Conservation (phyloP, 23 tunicate genomes). For the Botrylloides violaceus region DNA sequence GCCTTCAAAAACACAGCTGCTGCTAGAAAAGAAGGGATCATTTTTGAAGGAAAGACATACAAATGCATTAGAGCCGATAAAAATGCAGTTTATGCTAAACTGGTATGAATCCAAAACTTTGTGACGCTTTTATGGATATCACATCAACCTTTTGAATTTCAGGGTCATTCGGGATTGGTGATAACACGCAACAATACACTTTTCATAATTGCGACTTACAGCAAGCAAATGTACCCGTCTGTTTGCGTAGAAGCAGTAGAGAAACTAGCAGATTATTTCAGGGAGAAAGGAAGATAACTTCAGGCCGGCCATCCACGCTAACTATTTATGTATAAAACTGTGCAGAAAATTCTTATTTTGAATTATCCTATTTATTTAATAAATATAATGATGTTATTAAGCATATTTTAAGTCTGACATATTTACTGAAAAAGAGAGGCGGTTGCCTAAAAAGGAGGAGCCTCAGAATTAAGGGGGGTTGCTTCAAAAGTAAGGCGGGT, state of each 20-base stretch:
- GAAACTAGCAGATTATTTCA: conserved; percentile 78
- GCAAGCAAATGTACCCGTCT: conserved; percentile 74
- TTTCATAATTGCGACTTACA: conserved; percentile 65
- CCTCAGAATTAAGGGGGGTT: too few relatives aligned
- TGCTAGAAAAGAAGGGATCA: conserved; percentile 67
- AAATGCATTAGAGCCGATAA: conserved; percentile 78
- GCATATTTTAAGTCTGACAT: too few relatives aligned
- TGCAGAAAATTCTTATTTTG: too few relatives aligned
- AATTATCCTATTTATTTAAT: too few relatives aligned
- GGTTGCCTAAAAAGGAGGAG: too few relatives aligned
- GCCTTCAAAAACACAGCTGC: conserved; percentile 59
- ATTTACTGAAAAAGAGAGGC: too few relatives aligned
- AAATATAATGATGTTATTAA: too few relatives aligned
- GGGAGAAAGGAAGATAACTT: conserved; percentile 80
- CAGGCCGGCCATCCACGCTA: too few relatives aligned
- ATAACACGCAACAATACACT: conserved; percentile 43
- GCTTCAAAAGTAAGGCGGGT: too few relatives aligned
- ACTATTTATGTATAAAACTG: too few relatives aligned
- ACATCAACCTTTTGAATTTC: too few relatives aligned
- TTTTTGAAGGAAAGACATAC: conserved; percentile 60
- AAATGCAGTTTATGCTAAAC: conserved; percentile 83
- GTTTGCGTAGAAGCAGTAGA: conserved; percentile 89
- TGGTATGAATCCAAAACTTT: conserved; percentile 18
- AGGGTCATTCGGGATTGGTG: conserved; percentile 44
- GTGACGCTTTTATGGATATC: too few relatives aligned